Evolutionary conservation across 1,140 invertebrate genomes (phyloP).

Genomic region (Dinothrombium tinctorium): DNA sequence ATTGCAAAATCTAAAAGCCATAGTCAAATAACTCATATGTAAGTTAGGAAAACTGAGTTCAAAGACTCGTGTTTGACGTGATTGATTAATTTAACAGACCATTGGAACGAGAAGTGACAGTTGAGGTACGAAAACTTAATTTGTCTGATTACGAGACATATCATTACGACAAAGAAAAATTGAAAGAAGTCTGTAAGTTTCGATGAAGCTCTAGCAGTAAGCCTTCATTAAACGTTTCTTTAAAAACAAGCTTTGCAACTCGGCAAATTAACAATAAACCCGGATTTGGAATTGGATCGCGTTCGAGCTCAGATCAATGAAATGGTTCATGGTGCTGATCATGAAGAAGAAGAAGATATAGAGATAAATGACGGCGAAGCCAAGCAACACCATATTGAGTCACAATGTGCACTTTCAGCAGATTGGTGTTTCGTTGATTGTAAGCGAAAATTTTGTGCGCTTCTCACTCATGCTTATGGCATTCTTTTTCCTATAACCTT

Average conservation of each 20-base stretch:
- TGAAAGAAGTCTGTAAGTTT: slow-evolving; percentile 32
- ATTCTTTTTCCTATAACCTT: slow-evolving; percentile 16
- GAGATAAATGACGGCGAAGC: background rate
- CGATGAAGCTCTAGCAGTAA: too few relatives aligned
- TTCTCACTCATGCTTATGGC: background rate
- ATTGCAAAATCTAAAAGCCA: slow-evolving; percentile 31
- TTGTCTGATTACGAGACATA: slow-evolving; percentile 77
- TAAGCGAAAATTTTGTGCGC: slow-evolving; percentile 28
- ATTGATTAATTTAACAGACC: slow-evolving; percentile 26
- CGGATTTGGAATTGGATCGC: slow-evolving; percentile 50
- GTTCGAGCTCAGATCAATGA: slow-evolving; percentile 46
- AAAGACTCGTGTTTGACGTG: background rate
- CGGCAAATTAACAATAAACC: slow-evolving; percentile 48
- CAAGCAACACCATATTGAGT: background rate
- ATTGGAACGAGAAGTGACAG: slow-evolving; percentile 42
- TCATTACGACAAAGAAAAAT: slow-evolving; percentile 69
- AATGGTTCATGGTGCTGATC: slow-evolving; percentile 30
- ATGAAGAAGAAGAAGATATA: background rate
- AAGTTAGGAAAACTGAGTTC: slow-evolving; percentile 1
- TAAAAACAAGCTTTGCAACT: slow-evolving; percentile 48
- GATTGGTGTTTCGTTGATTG: slow-evolving; percentile 77
- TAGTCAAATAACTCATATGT: slow-evolving; percentile 3
- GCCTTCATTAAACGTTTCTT: too few relatives aligned
- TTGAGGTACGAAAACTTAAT: slow-evolving; percentile 55
- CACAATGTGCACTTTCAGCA: slow-evolving; percentile 17